phyloP scores from a whole-genome alignment of 1,140 invertebrate genomes.

The Cotesia glomerata region DNA sequence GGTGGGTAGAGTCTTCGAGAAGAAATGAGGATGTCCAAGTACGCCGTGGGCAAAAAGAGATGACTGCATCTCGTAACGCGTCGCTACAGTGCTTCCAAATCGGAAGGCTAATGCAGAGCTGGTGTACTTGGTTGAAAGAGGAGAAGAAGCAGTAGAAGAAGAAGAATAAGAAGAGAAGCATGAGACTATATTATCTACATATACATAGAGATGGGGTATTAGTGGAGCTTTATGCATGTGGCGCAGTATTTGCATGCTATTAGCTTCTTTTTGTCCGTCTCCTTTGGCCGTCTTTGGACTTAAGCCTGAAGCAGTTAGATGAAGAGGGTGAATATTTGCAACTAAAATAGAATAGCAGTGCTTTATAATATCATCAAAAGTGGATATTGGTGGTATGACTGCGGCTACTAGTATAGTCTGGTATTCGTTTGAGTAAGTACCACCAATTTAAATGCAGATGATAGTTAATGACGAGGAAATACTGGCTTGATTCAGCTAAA shows the following conservation, averaged over 20 bases:
- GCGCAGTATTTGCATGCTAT: constrained; percentile 9
- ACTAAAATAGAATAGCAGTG: background rate
- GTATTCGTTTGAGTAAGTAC: background rate
- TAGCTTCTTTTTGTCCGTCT: constrained; percentile 12
- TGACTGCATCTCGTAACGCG: constrained; percentile 14
- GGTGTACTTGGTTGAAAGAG: no score
- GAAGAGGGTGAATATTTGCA: constrained; percentile 5
- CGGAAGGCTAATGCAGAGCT: background rate
- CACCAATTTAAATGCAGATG: background rate
- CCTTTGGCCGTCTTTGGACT: background rate
- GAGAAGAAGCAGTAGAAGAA: background rate
- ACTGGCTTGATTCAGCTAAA: background rate
- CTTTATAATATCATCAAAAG: background rate
- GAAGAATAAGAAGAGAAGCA: background rate
- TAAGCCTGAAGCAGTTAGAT: background rate
- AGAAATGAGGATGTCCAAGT: constrained; percentile 29
- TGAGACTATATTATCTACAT: background rate
- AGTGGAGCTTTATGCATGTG: background rate
- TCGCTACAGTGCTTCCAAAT: background rate
- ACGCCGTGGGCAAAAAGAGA: constrained; percentile 7
- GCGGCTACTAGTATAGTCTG: no score
- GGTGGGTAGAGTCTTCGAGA: background rate
- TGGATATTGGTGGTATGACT: background rate
- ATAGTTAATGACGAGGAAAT: background rate
- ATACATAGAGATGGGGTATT: background rate